Evolutionary conservation across 2,797 vertebrate species (phyloP).

Genomic region (Rhyacichthys aspro): DNA sequence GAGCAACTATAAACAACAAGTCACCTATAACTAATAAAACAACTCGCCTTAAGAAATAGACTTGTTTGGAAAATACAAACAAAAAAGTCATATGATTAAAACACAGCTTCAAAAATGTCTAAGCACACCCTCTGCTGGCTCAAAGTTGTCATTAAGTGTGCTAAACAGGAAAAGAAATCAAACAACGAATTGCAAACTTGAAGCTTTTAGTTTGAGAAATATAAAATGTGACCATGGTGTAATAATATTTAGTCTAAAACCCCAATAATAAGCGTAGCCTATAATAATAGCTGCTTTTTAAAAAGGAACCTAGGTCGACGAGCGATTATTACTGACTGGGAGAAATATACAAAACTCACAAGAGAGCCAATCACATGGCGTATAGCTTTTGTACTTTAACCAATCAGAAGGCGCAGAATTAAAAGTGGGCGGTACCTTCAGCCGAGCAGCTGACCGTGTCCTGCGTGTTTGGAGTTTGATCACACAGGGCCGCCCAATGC

Average conservation of each 20-base stretch:
- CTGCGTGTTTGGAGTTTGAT: constrained; percentile 47
- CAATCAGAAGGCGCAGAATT: constrained; percentile 52
- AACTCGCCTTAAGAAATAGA: too few species aligned
- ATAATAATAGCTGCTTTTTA: too few species aligned
- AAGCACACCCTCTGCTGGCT: constrained; percentile 59
- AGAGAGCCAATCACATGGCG: constrained; percentile 58
- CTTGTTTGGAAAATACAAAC: too few species aligned
- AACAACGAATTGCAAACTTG: constrained; percentile 5
- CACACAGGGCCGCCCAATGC: constrained; percentile 5
- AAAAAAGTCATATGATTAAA: too few species aligned
- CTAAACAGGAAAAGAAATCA: constrained; percentile 9
- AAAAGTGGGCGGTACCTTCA: constrained; percentile 34
- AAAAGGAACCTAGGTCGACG: not conserved
- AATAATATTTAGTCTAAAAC: too few species aligned
- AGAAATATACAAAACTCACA: not conserved
- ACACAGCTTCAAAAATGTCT: not conserved
- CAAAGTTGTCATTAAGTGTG: not conserved
- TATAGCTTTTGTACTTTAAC: not conserved
- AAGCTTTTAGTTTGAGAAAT: not conserved
- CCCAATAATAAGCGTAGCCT: too few species aligned
- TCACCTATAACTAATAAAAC: not conserved
- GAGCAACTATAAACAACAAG: not conserved
- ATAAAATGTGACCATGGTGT: too few species aligned
- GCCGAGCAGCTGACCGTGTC: constrained; percentile 36
- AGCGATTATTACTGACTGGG: constrained; percentile 47